Evolutionary conservation across 2,113 vertebrate species (phyloP).

Genomic region (Ellobius talpinus): DNA sequence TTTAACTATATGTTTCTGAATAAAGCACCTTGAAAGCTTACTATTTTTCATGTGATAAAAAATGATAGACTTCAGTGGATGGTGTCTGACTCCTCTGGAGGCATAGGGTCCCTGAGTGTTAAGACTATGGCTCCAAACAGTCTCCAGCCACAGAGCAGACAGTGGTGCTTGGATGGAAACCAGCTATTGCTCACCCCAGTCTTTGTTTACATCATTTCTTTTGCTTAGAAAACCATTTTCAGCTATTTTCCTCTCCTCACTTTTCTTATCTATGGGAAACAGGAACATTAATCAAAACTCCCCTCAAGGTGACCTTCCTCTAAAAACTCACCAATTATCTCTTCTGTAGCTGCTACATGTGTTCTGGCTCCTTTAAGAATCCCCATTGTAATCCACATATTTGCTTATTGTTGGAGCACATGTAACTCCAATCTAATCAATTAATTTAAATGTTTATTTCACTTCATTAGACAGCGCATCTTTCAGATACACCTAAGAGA

Average conservation of each 20-base stretch:
- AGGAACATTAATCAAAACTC: not conserved
- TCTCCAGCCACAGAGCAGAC: not conserved
- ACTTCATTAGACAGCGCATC: not conserved
- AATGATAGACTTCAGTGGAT: not conserved
- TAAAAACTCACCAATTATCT: not conserved
- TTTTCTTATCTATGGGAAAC: not conserved
- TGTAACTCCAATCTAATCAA: not conserved
- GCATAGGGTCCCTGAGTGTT: rapidly evolving
- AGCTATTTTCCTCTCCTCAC: not conserved
- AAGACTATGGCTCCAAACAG: not conserved
- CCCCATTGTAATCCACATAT: not conserved
- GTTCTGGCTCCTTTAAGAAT: not conserved
- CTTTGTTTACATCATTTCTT: not conserved
- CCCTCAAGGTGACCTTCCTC: not conserved
- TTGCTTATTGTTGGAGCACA: not conserved
- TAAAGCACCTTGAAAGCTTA: not conserved
- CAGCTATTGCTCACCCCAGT: no score
- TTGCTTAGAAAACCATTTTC: not conserved
- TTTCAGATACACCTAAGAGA: not conserved
- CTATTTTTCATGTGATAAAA: not conserved
- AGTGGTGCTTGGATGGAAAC: not conserved
- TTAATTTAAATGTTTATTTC: not conserved
- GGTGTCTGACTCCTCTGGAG: not conserved
- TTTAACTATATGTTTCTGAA: not conserved
- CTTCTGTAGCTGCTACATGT: not conserved